phyloP scores from a whole-genome alignment of 2,888 invertebrate species.

The Physocephala rufipes region DNA sequence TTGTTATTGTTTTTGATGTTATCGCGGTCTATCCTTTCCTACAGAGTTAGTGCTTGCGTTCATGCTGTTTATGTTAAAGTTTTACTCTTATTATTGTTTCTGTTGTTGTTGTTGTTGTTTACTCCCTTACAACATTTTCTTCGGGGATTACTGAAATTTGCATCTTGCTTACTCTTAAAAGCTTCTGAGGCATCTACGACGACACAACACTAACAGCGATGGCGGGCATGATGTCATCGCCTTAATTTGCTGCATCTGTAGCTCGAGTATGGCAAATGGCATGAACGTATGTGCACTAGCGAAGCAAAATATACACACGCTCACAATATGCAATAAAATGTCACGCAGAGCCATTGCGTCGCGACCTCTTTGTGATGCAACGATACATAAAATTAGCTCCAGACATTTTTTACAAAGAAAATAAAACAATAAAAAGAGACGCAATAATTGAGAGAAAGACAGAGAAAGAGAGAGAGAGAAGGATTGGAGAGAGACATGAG shows the following conservation, averaged over 20 bases:
- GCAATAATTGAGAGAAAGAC: background rate
- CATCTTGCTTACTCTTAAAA: background rate
- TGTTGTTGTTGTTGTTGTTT: constrained; percentile 1
- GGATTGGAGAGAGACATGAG: background rate
- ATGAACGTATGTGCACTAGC: constrained; percentile 4
- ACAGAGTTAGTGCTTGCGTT: too few species aligned
- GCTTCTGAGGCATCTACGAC: background rate
- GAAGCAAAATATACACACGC: background rate
- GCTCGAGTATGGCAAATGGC: too few species aligned
- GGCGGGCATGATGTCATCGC: background rate
- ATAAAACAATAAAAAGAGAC: too few species aligned
- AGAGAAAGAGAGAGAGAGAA: background rate
- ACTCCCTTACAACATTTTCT: background rate
- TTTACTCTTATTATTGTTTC: background rate
- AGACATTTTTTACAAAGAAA: background rate
- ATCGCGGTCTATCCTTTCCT: too few species aligned
- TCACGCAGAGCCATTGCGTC: background rate
- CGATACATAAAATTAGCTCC: constrained; percentile 9
- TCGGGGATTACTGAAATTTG: background rate
- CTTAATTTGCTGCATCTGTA: constrained; percentile 14
- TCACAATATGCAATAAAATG: too few species aligned
- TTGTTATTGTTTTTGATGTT: background rate
- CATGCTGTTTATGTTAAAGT: too few species aligned
- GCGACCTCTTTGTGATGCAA: constrained; percentile 21
- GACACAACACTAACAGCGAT: too few species aligned